phyloP scores from a whole-genome alignment of 2,113 vertebrate species.

The Probosciger aterrimus region DNA sequence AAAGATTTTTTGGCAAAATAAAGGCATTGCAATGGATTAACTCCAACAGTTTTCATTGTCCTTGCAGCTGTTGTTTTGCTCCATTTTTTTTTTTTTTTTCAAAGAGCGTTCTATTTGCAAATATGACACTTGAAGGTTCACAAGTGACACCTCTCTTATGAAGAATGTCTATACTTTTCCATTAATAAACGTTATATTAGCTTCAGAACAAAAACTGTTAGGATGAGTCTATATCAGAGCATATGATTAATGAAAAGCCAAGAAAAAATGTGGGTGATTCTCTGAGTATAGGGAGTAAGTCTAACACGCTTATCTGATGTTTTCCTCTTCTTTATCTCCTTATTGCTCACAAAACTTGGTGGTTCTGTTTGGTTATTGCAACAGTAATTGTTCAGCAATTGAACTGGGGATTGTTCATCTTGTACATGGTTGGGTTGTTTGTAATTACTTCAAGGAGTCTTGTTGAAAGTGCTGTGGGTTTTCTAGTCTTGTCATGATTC shows the following conservation, averaged over 20 bases:
- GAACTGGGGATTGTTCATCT: background rate
- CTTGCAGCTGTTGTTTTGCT: background rate
- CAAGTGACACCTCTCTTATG: background rate
- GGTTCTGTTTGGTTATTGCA: background rate
- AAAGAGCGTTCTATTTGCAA: background rate
- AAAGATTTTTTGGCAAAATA: background rate
- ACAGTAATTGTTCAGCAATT: background rate
- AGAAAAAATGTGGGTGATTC: background rate
- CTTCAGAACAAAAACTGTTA: background rate
- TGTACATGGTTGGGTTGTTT: background rate
- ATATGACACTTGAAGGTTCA: background rate
- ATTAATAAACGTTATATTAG: background rate
- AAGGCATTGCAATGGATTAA: background rate
- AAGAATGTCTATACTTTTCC: background rate
- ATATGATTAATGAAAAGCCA: background rate
- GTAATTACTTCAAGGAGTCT: background rate
- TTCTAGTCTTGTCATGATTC: background rate
- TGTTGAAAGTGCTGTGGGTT: background rate
- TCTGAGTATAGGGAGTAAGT: background rate
- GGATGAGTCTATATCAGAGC: background rate
- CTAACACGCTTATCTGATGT: background rate
- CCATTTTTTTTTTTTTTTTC: background rate
- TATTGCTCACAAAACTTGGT: slow-evolving; percentile 4
- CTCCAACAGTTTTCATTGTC: background rate
- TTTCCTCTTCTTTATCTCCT: background rate